Evolutionary conservation across 1,140 invertebrate genomes (phyloP).

Genomic region (Oncopeltus fasciatus): DNA sequence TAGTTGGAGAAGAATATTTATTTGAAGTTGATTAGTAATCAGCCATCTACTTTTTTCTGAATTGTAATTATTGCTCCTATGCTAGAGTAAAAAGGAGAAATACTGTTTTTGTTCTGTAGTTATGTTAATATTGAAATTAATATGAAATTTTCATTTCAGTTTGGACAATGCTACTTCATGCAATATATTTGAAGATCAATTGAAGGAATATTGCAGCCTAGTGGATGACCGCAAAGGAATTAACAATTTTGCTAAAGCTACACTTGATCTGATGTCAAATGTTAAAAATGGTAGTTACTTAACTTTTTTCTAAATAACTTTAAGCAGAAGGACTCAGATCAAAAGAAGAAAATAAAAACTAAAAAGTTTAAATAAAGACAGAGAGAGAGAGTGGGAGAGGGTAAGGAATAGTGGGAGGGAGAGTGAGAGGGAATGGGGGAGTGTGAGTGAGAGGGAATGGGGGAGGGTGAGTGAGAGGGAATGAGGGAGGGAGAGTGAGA

Average conservation of each 20-base stretch:
- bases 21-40: background rate
- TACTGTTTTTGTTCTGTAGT: background rate
- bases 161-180: background rate
- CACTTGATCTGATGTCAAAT: background rate
- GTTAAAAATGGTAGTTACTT: conserved; percentile 4
- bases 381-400: too few species aligned
- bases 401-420: too few species aligned
- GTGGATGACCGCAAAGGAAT: conserved; percentile 5
- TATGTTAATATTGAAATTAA: background rate
- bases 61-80: background rate
- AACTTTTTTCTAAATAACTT: too few species aligned
- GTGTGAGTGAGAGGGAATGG: too few species aligned
- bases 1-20: background rate
- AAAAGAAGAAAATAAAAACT: too few species aligned
- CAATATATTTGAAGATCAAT: background rate
- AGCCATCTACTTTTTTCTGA: background rate
- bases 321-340: too few species aligned
- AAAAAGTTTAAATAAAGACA: too few species aligned
- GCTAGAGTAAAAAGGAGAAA: background rate
- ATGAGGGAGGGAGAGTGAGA: too few species aligned
- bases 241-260: conserved; percentile 10
- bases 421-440: too few species aligned
- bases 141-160: background rate
- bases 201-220: background rate
- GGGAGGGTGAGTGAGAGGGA: too few species aligned